Base-by-base conservation (phyloP, 1,140 invertebrate genomes). In the Phymorhynchus buccinoides region DNA sequence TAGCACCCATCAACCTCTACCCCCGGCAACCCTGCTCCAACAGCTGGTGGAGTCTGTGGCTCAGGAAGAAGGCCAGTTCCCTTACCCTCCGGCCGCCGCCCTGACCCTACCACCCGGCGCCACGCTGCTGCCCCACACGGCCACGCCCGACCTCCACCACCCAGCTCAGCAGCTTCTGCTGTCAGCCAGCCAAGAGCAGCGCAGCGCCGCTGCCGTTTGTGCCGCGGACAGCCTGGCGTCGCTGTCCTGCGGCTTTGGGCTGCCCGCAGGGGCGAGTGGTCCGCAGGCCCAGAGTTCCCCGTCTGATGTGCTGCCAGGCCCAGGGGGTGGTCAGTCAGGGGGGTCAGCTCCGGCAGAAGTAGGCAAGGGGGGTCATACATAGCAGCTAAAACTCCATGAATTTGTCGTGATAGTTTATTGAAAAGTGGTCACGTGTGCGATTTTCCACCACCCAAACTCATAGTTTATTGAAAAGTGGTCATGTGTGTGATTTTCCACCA, bases 181-280 rank as follows among this genome's bases (percentile, higher is more conserved):
- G 37, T 83, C 81, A 4, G 30, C 81, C 81, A 71, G 68, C 27
- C 81, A 66, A n/a, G n/a, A n/a, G 35, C 81, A 83, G 66, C 81
- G 73, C 39, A 87, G 37, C 71, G 73, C 84, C 30, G 81, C 80
- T 35, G 73, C 75, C 27, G 52, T 73, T 22, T 84, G 84, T 75
- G 80, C 80, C 1, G 81, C 81, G n/a, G 66, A 83, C 62, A 83
- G 81, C 39, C 39, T 83, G 35, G 81, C 81, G 7, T 71, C 81
- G 4, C 81, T 83, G 62, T 83, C 81, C 0, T 42, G 35, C n/a
- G 80, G 80, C 9, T 39, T 39, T 22, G 39, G 42, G 7, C 22
- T 32, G 39, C 62, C 42, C 16, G 32, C n/a, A 37, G 32, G 39
- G 77, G 37, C 9, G 16, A n/a, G n/a, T n/a, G n/a, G n/a, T n/a